phyloP scores from a whole-genome alignment of 1,140 invertebrate genomes.

The Drosophila neocordata region DNA sequence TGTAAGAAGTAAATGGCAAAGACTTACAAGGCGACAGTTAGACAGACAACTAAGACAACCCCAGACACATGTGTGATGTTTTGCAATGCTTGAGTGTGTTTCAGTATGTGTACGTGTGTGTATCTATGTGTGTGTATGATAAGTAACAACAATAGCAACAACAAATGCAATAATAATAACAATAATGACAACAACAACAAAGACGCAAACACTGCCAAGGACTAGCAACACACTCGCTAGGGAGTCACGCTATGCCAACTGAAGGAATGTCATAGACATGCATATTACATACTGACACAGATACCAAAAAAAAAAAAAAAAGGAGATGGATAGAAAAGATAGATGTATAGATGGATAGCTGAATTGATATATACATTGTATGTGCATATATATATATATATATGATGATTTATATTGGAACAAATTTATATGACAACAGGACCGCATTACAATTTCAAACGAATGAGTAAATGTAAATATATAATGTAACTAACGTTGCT shows the following conservation, averaged over 20 bases:
- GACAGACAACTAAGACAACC: constrained; percentile 25
- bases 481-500: no score
- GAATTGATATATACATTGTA: neutral
- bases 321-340: neutral
- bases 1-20: constrained; percentile 26
- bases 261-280: constrained; percentile 22
- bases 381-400: neutral
- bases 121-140: constrained; percentile 31
- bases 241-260: constrained; percentile 45
- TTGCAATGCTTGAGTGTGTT: neutral
- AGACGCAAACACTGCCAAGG: constrained; percentile 33
- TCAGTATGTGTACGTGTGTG: neutral
- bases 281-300: constrained; percentile 7
- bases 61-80: constrained; percentile 57
- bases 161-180: constrained; percentile 57
- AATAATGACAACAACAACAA: constrained; percentile 58
- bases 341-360: constrained; percentile 16
- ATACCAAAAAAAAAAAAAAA: neutral
- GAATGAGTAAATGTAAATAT: no score
- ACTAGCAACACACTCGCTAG: constrained; percentile 26
- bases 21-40: constrained; percentile 28
- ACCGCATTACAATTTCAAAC: neutral
- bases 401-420: neutral
- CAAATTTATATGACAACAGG: neutral
- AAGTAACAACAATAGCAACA: constrained; percentile 57